phyloP scores from a whole-genome alignment of 2,888 invertebrate genomes.

The Megamerina dolium region DNA sequence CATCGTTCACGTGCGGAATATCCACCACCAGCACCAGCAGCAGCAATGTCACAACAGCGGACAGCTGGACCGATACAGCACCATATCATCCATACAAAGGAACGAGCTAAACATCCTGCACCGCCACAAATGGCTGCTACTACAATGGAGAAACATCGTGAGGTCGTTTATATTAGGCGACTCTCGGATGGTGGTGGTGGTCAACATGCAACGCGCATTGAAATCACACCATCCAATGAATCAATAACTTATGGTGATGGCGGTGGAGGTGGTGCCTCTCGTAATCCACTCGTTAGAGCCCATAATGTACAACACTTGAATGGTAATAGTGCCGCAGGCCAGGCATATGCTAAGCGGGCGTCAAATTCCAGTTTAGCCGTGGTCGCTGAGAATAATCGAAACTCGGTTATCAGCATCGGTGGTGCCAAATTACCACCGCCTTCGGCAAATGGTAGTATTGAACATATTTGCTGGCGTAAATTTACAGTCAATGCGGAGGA shows the following conservation, averaged over 20 bases:
- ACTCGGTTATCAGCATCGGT: slow-evolving; percentile 2
- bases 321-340: slow-evolving; percentile 34
- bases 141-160: slow-evolving; percentile 38
- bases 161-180: slow-evolving; percentile 45
- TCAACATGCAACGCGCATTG: slow-evolving; percentile 45
- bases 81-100: slow-evolving; percentile 5
- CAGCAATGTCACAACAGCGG: slow-evolving; percentile 10
- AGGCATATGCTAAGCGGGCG: slow-evolving; percentile 24
- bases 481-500: slow-evolving; percentile 47
- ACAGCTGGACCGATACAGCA: slow-evolving; percentile 11
- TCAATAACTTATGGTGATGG: slow-evolving; percentile 38
- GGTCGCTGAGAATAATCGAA: slow-evolving; percentile 18
- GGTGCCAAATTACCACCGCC: slow-evolving; percentile 31
- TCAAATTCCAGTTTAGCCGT: slow-evolving; percentile 22
- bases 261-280: slow-evolving; percentile 27
- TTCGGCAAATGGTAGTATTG: slow-evolving; percentile 31
- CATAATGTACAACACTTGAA: slow-evolving; percentile 15
- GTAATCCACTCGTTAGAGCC: slow-evolving; percentile 29
- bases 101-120: not conserved
- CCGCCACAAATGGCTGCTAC: not conserved
- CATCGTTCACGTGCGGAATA: slow-evolving; percentile 31
- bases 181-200: slow-evolving; percentile 40
- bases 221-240: slow-evolving; percentile 47
- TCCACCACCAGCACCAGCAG: slow-evolving; percentile 17
- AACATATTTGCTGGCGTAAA: slow-evolving; percentile 54